phyloP scores from a whole-genome alignment of 1,140 invertebrate species.

The Telenomus remus region DNA sequence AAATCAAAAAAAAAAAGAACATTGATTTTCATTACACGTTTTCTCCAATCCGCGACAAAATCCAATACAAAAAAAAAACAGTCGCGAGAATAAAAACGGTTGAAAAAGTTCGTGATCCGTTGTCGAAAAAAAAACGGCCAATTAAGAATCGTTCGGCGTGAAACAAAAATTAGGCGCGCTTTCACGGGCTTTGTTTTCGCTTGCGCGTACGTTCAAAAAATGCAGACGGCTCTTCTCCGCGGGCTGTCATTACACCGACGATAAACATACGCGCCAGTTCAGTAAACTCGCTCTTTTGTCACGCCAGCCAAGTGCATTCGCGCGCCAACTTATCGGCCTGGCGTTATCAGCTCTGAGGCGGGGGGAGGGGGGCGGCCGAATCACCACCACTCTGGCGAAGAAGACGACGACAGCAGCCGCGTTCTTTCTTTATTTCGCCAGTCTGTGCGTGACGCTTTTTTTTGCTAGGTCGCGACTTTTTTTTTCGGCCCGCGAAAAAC shows the following conservation, averaged over 20 bases:
- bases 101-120: background rate
- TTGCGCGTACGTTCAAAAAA: slow-evolving; percentile 33
- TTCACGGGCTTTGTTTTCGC: slow-evolving; percentile 46
- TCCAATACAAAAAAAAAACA: too few species aligned
- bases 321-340: slow-evolving; percentile 48
- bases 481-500: slow-evolving; percentile 22
- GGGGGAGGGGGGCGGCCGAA: slow-evolving; percentile 4
- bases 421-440: slow-evolving; percentile 38
- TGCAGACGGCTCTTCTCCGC: slow-evolving; percentile 42
- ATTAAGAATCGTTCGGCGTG: too few species aligned
- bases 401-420: slow-evolving; percentile 2
- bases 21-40: too few species aligned
- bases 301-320: slow-evolving; percentile 49
- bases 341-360: slow-evolving; percentile 28
- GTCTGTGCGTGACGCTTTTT: slow-evolving; percentile 17
- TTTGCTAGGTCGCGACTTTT: slow-evolving; percentile 21
- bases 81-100: too few species aligned
- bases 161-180: slow-evolving; percentile 33
- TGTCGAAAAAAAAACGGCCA: slow-evolving; percentile 10
- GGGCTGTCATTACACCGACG: slow-evolving; percentile 52
- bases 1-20: too few species aligned
- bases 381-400: slow-evolving; percentile 20
- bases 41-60: too few species aligned
- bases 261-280: slow-evolving; percentile 57
- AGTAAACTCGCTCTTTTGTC: slow-evolving; percentile 61